These are phyloP conservation scores for Pangasius larnaudii DNA, from an alignment of 2,797 vertebrate genomes.

Conservation along the genomic window DNA sequence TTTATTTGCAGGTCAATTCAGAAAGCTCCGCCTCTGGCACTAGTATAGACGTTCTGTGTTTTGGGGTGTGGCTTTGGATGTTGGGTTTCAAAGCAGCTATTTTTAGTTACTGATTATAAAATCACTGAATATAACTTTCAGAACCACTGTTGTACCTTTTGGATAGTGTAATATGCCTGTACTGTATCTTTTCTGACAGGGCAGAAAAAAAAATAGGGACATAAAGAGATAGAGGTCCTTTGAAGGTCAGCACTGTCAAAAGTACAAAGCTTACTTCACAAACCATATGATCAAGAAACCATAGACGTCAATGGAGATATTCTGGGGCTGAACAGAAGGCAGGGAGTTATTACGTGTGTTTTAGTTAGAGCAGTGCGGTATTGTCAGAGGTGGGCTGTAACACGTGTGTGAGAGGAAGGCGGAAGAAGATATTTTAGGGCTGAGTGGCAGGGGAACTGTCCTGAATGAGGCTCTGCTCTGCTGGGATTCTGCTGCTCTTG, in stretches of 20 bases:
- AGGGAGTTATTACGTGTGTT: not conserved
- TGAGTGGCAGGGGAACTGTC: constrained; percentile 58
- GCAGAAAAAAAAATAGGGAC: not conserved
- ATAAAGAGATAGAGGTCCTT: not conserved
- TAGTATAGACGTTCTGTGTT: not conserved
- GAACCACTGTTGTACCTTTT: not conserved
- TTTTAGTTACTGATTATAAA: not conserved
- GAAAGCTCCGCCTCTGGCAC: not conserved
- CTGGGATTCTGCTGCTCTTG: constrained; percentile 51
- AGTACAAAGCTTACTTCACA: not conserved
- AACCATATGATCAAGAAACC: constrained; percentile 2
- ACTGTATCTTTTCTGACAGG: not conserved
- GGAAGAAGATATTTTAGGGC: constrained; percentile 53
- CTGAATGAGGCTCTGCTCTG: constrained; percentile 56
- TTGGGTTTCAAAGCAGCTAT: not conserved
- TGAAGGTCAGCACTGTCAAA: constrained; percentile 9
- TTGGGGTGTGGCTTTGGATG: not conserved
- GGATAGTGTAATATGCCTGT: not conserved
- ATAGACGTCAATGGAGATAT: not conserved
- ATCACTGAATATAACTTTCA: not conserved
- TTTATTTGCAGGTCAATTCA: not conserved
- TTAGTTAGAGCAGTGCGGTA: constrained; percentile 7
- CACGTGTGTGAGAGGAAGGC: constrained; percentile 44
- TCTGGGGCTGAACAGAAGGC: not conserved
- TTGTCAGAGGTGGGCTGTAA: constrained; percentile 37